These are phyloP conservation scores for Drosophila insularis DNA, from an alignment of 1,140 invertebrate species.

Conservation along the genomic window DNA sequence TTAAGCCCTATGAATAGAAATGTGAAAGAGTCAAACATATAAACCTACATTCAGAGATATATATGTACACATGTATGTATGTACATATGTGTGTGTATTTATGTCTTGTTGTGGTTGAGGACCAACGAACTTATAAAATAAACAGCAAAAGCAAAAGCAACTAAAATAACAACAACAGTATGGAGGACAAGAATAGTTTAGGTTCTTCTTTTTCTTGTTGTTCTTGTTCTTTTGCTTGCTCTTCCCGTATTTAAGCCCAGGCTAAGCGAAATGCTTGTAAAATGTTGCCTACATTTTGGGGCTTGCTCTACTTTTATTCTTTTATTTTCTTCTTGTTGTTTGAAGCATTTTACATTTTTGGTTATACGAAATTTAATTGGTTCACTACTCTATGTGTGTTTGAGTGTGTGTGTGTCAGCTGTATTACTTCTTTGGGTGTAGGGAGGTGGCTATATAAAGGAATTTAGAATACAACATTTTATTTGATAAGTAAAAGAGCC, in stretches of 20 bases:
- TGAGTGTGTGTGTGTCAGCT: background rate
- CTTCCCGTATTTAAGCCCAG: background rate
- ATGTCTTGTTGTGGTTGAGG: constrained; percentile 7
- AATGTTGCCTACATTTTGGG: constrained; percentile 32
- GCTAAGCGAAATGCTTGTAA: background rate
- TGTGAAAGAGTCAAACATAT: background rate
- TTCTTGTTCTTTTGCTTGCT: background rate
- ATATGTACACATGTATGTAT: background rate
- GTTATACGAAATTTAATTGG: background rate
- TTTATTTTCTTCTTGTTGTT: background rate
- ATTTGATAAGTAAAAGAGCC: constrained; percentile 3
- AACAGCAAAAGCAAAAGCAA: constrained; percentile 36
- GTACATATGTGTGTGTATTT: background rate
- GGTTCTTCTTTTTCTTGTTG: too few relatives aligned
- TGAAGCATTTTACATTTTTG: constrained; percentile 5
- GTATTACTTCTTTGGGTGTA: background rate
- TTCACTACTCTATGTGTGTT: background rate
- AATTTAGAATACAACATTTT: constrained; percentile 4
- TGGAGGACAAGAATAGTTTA: background rate
- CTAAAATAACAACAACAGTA: background rate
- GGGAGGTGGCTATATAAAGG: background rate
- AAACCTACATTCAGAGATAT: background rate
- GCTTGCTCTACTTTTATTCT: constrained; percentile 3
- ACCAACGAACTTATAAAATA: constrained; percentile 64
- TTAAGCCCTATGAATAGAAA: background rate